phyloP scores from a whole-genome alignment of 2,113 vertebrate species.

The Sakesphorus luctuosus region DNA sequence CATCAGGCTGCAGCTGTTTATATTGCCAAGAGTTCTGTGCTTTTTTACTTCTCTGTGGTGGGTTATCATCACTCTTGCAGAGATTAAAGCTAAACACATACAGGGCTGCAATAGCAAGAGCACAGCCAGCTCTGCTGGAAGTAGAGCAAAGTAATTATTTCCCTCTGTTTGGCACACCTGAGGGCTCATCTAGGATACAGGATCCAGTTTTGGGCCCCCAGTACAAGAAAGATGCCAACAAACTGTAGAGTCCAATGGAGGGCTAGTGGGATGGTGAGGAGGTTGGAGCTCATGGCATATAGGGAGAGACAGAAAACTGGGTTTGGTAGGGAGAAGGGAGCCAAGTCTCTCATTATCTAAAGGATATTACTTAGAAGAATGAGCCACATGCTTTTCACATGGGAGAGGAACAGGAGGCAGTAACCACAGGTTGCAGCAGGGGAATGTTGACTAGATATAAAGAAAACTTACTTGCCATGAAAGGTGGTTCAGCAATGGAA shows the following conservation, averaged over 20 bases:
- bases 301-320: not conserved
- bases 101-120: not conserved
- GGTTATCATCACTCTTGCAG: not conserved
- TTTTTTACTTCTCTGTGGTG: constrained; percentile 4
- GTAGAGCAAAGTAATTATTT: not conserved
- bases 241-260: not conserved
- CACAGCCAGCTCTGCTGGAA: not conserved
- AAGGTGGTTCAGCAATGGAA: not conserved
- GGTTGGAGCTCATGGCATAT: not conserved
- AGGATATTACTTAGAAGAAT: not conserved
- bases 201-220: not conserved
- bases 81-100: not conserved
- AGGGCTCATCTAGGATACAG: not conserved
- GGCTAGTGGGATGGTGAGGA: not conserved
- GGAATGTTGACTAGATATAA: not conserved
- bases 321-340: not conserved
- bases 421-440: not conserved
- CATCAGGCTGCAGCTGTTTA: not conserved
- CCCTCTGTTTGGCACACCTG: not conserved
- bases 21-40: not conserved
- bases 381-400: not conserved
- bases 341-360: not conserved
- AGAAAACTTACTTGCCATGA: not conserved
- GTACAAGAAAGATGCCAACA: not conserved
- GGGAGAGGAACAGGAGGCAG: not conserved